A percentile compares a stretch with the other conserved stretches of the same genome.
These are phyloP conservation scores for Forbesichthys agassizii DNA, from an alignment of 2,113 vertebrate species.

Conservation along the genomic window DNA sequence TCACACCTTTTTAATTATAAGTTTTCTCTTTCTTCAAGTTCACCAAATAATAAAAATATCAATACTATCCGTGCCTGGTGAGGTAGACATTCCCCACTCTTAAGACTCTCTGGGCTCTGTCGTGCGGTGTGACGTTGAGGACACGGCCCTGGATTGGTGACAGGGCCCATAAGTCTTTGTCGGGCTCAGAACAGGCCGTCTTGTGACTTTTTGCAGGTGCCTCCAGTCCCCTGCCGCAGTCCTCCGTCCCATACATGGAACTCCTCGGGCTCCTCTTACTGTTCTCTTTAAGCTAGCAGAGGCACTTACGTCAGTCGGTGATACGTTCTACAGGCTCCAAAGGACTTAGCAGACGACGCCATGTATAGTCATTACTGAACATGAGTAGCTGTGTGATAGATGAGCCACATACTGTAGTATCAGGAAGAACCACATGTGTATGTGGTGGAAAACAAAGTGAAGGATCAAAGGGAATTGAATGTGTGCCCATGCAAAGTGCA, in stretches of 20 bases:
- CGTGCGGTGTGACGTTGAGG: conserved; percentile 52
- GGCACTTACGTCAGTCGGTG: conserved; percentile 60
- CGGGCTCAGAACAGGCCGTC: conserved; percentile 48
- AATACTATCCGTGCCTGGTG: conserved; percentile 1
- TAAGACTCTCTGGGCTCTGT: conserved; percentile 67
- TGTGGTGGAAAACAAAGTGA: neutral
- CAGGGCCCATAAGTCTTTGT: conserved; percentile 73
- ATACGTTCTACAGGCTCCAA: conserved; percentile 55
- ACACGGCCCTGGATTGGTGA: conserved; percentile 64
- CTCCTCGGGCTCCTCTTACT: conserved; percentile 43
- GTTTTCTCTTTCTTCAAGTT: no score
- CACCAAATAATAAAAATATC: neutral
- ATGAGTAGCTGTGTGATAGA: conserved; percentile 39
- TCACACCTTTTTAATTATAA: no score
- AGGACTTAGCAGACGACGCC: conserved; percentile 56
- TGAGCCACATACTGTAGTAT: conserved; percentile 25
- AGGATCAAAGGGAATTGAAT: conserved; percentile 41
- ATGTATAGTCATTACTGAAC: conserved; percentile 57
- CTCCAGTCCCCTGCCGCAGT: conserved; percentile 50
- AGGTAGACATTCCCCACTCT: conserved; percentile 43
- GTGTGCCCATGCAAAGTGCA: no score
- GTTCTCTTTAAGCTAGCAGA: conserved; percentile 43
- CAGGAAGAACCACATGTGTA: conserved; percentile 25
- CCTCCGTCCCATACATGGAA: conserved; percentile 46
- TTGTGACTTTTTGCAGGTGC: conserved; percentile 75